Conservation (phyloP, 2,113 vertebrate genomes). For the Reinhardtius hippoglossoides region DNA sequence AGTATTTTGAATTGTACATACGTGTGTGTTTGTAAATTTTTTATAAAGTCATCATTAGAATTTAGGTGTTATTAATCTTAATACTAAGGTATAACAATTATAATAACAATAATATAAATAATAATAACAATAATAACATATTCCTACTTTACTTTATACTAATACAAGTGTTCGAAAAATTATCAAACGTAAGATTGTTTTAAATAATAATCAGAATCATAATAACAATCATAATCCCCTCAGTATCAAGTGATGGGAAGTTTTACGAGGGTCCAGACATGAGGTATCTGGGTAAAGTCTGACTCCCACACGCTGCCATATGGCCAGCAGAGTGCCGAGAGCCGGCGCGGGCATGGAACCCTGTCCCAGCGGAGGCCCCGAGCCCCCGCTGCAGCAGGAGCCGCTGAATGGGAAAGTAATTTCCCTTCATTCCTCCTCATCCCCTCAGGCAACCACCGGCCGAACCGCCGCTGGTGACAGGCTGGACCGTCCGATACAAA, state of each 20-base stretch:
- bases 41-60: no score
- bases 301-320: slow-evolving; percentile 68
- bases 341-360: slow-evolving; percentile 38
- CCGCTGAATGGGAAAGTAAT: slow-evolving; percentile 35
- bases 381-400: slow-evolving; percentile 50
- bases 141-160: no score
- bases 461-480: not conserved
- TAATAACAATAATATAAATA: no score
- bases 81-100: no score
- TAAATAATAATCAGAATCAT: not conserved
- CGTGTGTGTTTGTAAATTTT: no score
- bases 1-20: no score
- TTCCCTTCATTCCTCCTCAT: slow-evolving; percentile 47
- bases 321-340: slow-evolving; percentile 59
- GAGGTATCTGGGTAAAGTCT: slow-evolving; percentile 18
- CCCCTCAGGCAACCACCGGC: slow-evolving; percentile 45
- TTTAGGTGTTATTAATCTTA: no score
- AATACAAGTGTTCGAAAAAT: no score
- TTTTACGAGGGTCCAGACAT: slow-evolving; percentile 18
- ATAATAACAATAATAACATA: no score
- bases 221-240: not conserved
- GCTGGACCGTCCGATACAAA: not conserved
- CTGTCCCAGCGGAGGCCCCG: slow-evolving; percentile 61
- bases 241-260: slow-evolving; percentile 8
- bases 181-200: no score